Base-by-base conservation (phyloP, 2,113 vertebrate genomes). In the Taxidea taxus region DNA sequence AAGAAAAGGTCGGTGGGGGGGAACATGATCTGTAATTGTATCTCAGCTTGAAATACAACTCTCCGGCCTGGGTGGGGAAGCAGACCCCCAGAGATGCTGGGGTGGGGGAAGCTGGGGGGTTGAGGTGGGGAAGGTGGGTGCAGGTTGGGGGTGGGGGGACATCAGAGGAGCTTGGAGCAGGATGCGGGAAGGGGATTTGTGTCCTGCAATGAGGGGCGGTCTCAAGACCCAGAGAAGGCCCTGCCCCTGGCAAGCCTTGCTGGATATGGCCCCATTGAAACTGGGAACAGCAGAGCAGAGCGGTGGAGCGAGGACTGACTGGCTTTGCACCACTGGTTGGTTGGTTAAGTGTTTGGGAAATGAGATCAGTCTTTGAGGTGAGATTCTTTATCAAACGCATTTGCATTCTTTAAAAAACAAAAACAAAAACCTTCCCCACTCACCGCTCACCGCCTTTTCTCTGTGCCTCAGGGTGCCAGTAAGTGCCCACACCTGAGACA, bases 11-110 rank as follows among this genome's bases (percentile, higher is more conserved):
- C n/a, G 21, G 16, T 39, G 20, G 29, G 68, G 16, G 87, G 51
- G 91, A 15, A n/a, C 34, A 23, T 2, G 20, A n/a, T 85, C 87
- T 85, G 95, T 88, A 42, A 89, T 90, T 89, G 94, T 83, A 84
- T 75, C 97, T 95, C 75, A 13, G 3, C 93, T 97, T 97, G 56
- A 95, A 97, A 84, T 49, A 37, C 49, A 93, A 37, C 84, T 85
- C 11, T 92, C 49, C 0, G 49, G 80, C 56, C 78, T 7, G 70
- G 64, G 39, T 23, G 15, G 78, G 82, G 47, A n/a, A 37, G 64
- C 70, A 23, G 68, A 47, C 29, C 88, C 34, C 56, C 2, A 23
- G 93, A n/a, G 58, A 23, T 7, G 42, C 56, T 34, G 51, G 82
- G 31, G 4, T 21, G 54, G 87, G n/a, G n/a, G 80, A 34, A 1